Conservation (phyloP, 2,888 invertebrate genomes). For the Apotomis betuletana region DNA sequence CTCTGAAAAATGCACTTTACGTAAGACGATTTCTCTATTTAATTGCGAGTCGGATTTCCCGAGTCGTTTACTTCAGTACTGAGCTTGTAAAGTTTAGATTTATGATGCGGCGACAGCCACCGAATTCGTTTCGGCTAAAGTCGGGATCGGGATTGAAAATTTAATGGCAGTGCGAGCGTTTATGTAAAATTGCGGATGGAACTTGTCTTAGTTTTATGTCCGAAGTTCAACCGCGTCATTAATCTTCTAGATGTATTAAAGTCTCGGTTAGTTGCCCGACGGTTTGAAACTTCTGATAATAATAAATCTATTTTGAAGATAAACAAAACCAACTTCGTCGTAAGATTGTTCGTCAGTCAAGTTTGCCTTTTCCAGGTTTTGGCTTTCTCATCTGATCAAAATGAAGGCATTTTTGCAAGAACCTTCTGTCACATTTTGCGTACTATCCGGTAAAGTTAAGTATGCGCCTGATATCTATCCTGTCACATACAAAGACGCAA, state of each 20-base stretch:
- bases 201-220: slow-evolving; percentile 41
- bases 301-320: slow-evolving; percentile 22
- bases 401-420: background rate
- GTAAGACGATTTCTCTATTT: slow-evolving; percentile 41
- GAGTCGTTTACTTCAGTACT: slow-evolving; percentile 40
- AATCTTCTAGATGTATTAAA: slow-evolving; percentile 36
- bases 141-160: slow-evolving; percentile 38
- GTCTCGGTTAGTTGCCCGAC: slow-evolving; percentile 25
- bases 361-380: background rate
- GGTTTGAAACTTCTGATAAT: slow-evolving; percentile 5
- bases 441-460: too few species aligned
- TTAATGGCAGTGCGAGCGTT: slow-evolving; percentile 40
- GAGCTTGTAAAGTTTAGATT: slow-evolving; percentile 42
- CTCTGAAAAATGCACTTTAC: slow-evolving; percentile 51
- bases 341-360: background rate
- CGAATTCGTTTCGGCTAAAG: slow-evolving; percentile 32
- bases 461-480: too few species aligned
- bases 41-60: slow-evolving; percentile 40
- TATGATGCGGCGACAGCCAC: slow-evolving; percentile 41
- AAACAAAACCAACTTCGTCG: slow-evolving; percentile 14
- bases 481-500: too few species aligned
- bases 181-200: slow-evolving; percentile 41
- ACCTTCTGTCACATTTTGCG: too few species aligned
- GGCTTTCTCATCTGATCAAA: background rate
- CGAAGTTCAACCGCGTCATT: slow-evolving; percentile 38